Base-by-base conservation (phyloP, 2,888 invertebrate genomes). In the Lysandra coridon region DNA sequence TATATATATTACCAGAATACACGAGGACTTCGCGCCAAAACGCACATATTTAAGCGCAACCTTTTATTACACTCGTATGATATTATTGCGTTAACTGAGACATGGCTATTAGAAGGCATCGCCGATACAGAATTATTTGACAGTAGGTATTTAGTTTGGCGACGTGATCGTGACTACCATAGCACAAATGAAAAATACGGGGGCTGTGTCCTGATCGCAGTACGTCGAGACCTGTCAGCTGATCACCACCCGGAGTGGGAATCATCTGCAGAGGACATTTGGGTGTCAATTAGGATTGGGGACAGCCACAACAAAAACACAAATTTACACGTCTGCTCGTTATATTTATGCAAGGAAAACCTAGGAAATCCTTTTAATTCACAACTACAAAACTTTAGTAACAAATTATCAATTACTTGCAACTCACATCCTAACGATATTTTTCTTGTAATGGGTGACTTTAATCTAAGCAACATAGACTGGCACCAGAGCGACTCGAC, bases 241-340 rank as follows among this genome's bases (percentile, higher is more conserved):
- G 73, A 40, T 17, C 17, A n/a, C 17, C 44, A n/a, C 1, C 40
- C 73, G 2, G 40, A 73, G 40, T 82, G 81, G 81, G 12, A 78
- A 17, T 79, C 80, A 49, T 75, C 81, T 5, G 82, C 82, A 2
- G 81, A 81, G 37, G 81, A 81, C 44, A 40, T 82, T 3, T 82
- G 82, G 82, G 62, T 81, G 1, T 64, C 82, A 30, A 75, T 80
- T 73, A 80, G 79, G 44, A 17, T 60, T 74, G 53, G 75, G 64
- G 44, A 33, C 10, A 57, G 10, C 40, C 44, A 62, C 12, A 75
- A 57, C 23, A 44, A 10, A 12, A 23, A 64, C 12, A 80, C 80
- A 76, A 74, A 79, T 77, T 4, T 60, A 17, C 79, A 79, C 33
- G 23, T 79, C 33, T 77, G 77, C 30, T 57, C 77, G 33, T n/a